Evolutionary conservation across 2,113 vertebrate species (phyloP), one percentile per base, ranked within the genome.

Genomic region (Acanthochromis polyacanthus): DNA sequence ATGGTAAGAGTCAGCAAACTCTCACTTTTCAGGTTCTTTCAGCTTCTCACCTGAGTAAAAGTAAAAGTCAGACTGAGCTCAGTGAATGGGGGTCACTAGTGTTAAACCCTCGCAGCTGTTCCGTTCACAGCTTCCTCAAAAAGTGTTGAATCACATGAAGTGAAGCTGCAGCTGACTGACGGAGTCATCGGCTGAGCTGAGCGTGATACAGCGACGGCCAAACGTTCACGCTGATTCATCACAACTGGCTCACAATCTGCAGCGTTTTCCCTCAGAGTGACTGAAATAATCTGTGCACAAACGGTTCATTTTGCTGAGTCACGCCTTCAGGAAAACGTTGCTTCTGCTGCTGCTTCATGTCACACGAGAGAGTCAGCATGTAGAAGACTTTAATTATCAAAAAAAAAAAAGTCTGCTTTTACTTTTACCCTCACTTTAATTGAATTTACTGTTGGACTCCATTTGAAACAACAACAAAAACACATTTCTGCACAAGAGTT

Each of bases 91-190:
- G 85, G 77, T 76, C 79, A 53, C 10, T 0, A 2, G 32, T 60
- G 63, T 67, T 67, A 63, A 67, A 48, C 17, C 28, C 25, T 19
- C 9, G 23, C 0, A 64, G 75, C 65, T 69, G 48, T 66, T 58
- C 69, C 19, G 40, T 82, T 88, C 80, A 78, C 84, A 81, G 84
- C 62, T 85, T 83, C 38, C 25, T 64, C 60, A n/a, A 28, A 53
- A 70, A 17, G 67, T 74, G 75, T 57, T 79, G 71, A 71, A 66
- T 78, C 58, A 32, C 11, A 19, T 11, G 11, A 20, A 72, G 66
- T 52, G 48, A 70, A 23, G 45, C 74, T 12, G 61, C 63, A 38
- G 68, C n/a, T 25, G 45, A 56, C 19, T 22, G 55, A 51, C 7
- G 68, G 25, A 78, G 63, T 67, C 72, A 40, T 32, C 3, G 20